phyloP scores from a whole-genome alignment of 2,888 invertebrate genomes.

The Nyleta sp. region DNA sequence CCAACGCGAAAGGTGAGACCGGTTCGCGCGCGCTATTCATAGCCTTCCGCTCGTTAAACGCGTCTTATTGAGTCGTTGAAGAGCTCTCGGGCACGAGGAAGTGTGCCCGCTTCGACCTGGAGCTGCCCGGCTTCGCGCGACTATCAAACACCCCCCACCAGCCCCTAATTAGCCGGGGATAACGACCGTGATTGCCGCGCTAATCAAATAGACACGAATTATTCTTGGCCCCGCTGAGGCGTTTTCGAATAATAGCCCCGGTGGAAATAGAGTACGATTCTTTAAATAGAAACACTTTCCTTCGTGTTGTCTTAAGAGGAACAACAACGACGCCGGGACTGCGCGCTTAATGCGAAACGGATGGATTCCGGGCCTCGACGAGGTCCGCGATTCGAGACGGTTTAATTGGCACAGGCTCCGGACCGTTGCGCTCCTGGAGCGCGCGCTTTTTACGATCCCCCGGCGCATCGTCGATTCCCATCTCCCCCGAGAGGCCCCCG shows the following conservation, averaged over 20 bases:
- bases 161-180: no score
- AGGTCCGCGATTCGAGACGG: conserved; percentile 3
- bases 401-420: conserved; percentile 22
- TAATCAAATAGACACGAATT: no score
- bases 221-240: conserved; percentile 8
- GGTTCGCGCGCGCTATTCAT: conserved; percentile 40
- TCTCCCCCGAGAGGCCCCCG: background rate
- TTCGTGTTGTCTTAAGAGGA: conserved; percentile 51
- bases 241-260: conserved; percentile 49
- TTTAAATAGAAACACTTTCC: conserved; percentile 49
- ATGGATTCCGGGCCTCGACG: conserved; percentile 23
- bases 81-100: no score
- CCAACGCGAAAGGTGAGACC: conserved; percentile 70
- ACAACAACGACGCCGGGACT: conserved; percentile 39
- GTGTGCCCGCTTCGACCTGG: no score
- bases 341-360: conserved; percentile 50
- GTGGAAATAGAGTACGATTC: conserved; percentile 50
- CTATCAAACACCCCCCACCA: no score
- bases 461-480: no score
- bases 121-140: no score
- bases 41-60: no score
- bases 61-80: no score
- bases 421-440: no score
- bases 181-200: no score
- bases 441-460: no score